Base-by-base conservation (phyloP, 2,888 invertebrate species). In the Tortrix viridana region DNA sequence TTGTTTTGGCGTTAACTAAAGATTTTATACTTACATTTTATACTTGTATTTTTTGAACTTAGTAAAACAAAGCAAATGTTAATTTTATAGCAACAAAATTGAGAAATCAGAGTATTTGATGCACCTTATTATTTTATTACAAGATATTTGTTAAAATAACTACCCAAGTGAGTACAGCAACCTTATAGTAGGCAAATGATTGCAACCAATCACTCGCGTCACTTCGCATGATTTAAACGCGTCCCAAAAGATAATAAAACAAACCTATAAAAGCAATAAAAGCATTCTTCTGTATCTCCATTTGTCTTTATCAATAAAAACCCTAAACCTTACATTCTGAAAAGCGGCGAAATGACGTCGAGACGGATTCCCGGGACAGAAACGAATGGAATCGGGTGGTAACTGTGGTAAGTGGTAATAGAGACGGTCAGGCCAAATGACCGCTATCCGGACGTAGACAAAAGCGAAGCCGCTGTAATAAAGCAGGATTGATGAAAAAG, bases 401-500 rank as follows among this genome's bases (percentile, higher is more conserved):
- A 32, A 32, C 32, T 4, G 22, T 32, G 32, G 32, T 32, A 12
- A 32, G 32, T 32, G 32, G 32, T 89, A 89, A 89, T 89, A 87
- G 86, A 86, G 86, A 84, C 81, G 86, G 88, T 85, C 85, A 82
- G 85, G 75, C 91, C 85, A 90, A 91, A 90, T 90, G 90, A 89
- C 89, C 89, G 85, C 79, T 87, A 85, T 86, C 85, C 85, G 85
- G 87, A 81, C 82, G 86, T 81, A 88, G 91, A 91, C 90, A 90
- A 89, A 88, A 86, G 89, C 87, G 89, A 84, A 88, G 86, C 88
- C 85, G 79, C 85, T 81, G 90, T 90, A 92, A 92, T 92, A 92
- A 92, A 92, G 89, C 88, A 91, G 92, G 92, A 92, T 92, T 92
- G 92, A 92, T 92, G 92, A 92, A 92, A 92, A 92, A 92, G 92